These are phyloP conservation scores for Colius striatus DNA, from an alignment of 2,113 vertebrate species.

Conservation along the genomic window DNA sequence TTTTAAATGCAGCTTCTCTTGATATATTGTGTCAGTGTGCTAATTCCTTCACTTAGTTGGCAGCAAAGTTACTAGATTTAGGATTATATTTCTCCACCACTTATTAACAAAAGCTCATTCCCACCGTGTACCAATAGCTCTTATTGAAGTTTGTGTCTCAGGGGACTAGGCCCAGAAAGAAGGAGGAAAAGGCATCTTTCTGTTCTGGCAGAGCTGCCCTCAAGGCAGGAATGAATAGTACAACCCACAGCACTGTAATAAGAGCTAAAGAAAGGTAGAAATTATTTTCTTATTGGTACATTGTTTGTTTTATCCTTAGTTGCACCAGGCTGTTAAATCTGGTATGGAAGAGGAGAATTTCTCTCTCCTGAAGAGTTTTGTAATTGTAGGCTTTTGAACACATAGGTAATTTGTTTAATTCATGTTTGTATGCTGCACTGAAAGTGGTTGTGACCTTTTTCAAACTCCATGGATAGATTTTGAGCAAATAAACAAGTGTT, in stretches of 20 bases:
- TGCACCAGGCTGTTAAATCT: not conserved
- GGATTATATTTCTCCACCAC: slow-evolving; percentile 16
- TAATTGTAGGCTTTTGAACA: not conserved
- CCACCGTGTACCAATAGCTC: not conserved
- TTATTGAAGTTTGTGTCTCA: not conserved
- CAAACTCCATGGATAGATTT: not conserved
- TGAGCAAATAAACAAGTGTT: not conserved
- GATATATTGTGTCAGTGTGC: not conserved
- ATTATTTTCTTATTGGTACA: not conserved
- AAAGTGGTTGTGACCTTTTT: not conserved
- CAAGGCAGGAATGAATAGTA: not conserved
- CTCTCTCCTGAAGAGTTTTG: not conserved
- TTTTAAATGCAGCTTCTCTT: not conserved
- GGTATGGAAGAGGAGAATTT: not conserved
- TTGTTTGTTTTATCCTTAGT: not conserved
- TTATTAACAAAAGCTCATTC: slow-evolving; percentile 22
- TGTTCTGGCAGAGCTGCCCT: not conserved
- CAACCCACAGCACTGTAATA: not conserved
- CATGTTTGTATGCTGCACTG: not conserved
- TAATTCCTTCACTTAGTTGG: not conserved
- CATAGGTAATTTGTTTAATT: not conserved
- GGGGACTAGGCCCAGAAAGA: not conserved
- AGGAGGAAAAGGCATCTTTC: not conserved
- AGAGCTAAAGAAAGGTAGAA: not conserved
- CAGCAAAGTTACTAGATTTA: not conserved